Evolutionary conservation across 2,797 vertebrate species (phyloP), one percentile per base, ranked within the genome.

Genomic region (Psittacula echo): DNA sequence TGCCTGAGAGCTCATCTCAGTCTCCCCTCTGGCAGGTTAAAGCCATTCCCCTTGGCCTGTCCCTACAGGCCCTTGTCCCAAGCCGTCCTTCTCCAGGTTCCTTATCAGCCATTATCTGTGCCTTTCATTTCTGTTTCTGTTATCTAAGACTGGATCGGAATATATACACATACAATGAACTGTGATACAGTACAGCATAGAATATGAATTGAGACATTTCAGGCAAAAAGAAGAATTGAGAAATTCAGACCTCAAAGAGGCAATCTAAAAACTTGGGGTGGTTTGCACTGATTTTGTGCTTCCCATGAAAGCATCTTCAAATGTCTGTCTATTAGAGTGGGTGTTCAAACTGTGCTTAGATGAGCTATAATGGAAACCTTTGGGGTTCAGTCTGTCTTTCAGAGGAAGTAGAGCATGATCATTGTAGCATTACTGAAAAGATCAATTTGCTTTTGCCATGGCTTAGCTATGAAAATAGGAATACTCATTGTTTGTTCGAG

Each of bases 331-430:
- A 54, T 72, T 27, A 3, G 18, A 47, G 32, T 15, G 19, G 29
- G 14, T 34, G 18, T 83, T 75, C 3, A 4, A 19, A 53, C 42
- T 83, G 72, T 34, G 3, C 29, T 68, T 44, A 11, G 4, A 20
- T 64, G 27, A 9, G 7, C 74, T 85, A 2, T 44, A 29, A 51
- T 20, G 16, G 32, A 83, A 74, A 68, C 39, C 48, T 81, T 67
- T n/a, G 2, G 1, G 42, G 24, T 45, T 14, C 42, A 5, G 42
- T 51, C 26, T 53, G 22, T 45, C 60, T 58, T 90, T 92, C 70
- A 39, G 72, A 67, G 29, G 85, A 95, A 95, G 32, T 51, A 48
- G 90, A 95, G 85, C 89, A 56, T 60, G 60, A 13, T 68, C 83
- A 88, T 89, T 53, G 32, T 45, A 7, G 22, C 15, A 22, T 65